These are phyloP conservation scores for Drosophila kohkoa DNA, from an alignment of 1,140 invertebrate genomes.

Conservation along the genomic window DNA sequence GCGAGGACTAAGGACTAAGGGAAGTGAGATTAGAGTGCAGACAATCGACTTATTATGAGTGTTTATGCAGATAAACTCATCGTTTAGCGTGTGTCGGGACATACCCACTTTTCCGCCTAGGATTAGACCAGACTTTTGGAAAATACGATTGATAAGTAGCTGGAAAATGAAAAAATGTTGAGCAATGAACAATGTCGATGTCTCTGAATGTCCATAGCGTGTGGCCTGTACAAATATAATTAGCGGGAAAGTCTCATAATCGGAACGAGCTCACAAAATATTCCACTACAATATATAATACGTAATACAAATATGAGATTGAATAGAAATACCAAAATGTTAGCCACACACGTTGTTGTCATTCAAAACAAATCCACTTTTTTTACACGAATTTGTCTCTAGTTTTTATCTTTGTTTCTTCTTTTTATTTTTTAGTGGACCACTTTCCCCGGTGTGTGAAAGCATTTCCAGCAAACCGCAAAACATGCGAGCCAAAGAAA, in stretches of 20 bases:
- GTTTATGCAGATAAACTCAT: slow-evolving; percentile 82
- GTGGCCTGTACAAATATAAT: slow-evolving; percentile 57
- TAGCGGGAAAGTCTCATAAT: slow-evolving; percentile 65
- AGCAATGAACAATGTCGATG: slow-evolving; percentile 60
- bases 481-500: slow-evolving; percentile 64
- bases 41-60: slow-evolving; percentile 83
- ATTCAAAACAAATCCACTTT: slow-evolving; percentile 54
- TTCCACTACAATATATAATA: neutral
- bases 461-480: slow-evolving; percentile 77
- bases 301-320: slow-evolving; percentile 13
- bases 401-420: slow-evolving; percentile 23
- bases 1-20: neutral
- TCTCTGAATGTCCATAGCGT: slow-evolving; percentile 36
- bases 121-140: slow-evolving; percentile 65
- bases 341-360: slow-evolving; percentile 61
- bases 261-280: slow-evolving; percentile 29
- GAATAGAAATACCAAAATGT: slow-evolving; percentile 58
- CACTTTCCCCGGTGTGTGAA: slow-evolving; percentile 39
- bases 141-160: slow-evolving; percentile 60
- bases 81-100: slow-evolving; percentile 82
- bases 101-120: slow-evolving; percentile 79
- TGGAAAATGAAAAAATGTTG: slow-evolving; percentile 39
- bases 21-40: slow-evolving; percentile 21
- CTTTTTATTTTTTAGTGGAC: slow-evolving; percentile 44
- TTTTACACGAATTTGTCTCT: slow-evolving; percentile 64